A percentile compares a stretch with the other conserved stretches of the same genome.
Conservation (phyloP, 2,113 vertebrate species). For the Ctenodactylus gundi region DNA sequence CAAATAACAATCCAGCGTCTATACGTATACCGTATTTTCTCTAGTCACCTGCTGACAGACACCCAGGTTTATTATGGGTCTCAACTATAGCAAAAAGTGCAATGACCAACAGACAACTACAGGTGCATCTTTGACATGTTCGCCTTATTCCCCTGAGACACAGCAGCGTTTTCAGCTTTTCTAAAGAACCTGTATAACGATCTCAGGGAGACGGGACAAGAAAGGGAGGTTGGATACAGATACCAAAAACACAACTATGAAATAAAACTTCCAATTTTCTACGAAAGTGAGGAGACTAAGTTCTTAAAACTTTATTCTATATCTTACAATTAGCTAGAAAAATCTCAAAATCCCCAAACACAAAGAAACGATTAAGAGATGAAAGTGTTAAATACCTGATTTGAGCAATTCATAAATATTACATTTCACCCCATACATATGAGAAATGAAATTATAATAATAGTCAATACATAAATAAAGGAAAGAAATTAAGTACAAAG, state of each 20-base stretch:
- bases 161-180: neutral
- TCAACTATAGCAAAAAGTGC: neutral
- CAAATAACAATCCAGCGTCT: neutral
- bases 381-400: neutral
- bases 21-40: neutral
- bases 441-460: neutral
- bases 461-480: neutral
- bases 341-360: neutral
- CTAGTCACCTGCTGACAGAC: neutral
- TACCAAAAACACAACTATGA: neutral
- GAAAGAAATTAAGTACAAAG: neutral
- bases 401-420: neutral
- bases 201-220: neutral
- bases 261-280: neutral
- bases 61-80: neutral
- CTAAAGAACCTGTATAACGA: neutral
- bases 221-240: neutral
- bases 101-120: fast-evolving
- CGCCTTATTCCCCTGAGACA: neutral
- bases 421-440: no score
- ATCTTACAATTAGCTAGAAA: neutral
- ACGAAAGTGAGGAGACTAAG: neutral
- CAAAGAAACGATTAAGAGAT: neutral
- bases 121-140: neutral
- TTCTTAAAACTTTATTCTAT: neutral